Base-by-base conservation (phyloP, 2,888 invertebrate genomes). In the Eubasilissa splendida region DNA sequence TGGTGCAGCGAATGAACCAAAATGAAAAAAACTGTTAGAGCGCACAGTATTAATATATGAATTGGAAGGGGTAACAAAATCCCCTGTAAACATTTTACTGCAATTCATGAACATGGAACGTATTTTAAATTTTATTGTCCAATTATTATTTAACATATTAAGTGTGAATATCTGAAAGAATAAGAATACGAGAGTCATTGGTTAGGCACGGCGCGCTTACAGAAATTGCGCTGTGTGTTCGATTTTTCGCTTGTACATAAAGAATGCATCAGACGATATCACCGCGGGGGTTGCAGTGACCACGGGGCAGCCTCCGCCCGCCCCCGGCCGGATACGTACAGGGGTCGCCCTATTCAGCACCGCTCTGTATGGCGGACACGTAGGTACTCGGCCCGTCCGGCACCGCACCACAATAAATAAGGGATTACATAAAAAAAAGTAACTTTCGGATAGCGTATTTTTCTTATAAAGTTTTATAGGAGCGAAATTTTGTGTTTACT, bases 341-440 rank as follows among this genome's bases (percentile, higher is more conserved):
- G 60, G 82, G 76, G 80, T 53, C 63, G 74, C 52, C 74, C 77
- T 68, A 77, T 82, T 65, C 56, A 53, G 31, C 77, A 22, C 73
- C 71, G 58, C 76, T 78, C 50, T 33, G 75, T 65, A 82, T 77
- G 77, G 53, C 76, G 70, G 78, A 76, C 82, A 82, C 82, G 82
- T 80, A 75, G 73, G 78, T 78, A 78, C 80, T 80, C 77, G 70
- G 59, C 68, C 22, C 77, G 80, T 63, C 78, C 80, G 53, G 63
- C 80, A 70, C 68, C 74, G 75, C 22, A 78, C 82, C 82, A 82
- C 82, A 78, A 82, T 82, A 82, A 82, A 82, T 82, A 80, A 78
- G 78, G 80, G 56, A 79, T 82, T 82, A 80, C 82, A 77, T 82
- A 82, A 80, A 82, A 66, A 80, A 80, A 80, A 77, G 73, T 58